Base-by-base conservation (phyloP, 2,888 invertebrate species). In the Brenthis daphne region DNA sequence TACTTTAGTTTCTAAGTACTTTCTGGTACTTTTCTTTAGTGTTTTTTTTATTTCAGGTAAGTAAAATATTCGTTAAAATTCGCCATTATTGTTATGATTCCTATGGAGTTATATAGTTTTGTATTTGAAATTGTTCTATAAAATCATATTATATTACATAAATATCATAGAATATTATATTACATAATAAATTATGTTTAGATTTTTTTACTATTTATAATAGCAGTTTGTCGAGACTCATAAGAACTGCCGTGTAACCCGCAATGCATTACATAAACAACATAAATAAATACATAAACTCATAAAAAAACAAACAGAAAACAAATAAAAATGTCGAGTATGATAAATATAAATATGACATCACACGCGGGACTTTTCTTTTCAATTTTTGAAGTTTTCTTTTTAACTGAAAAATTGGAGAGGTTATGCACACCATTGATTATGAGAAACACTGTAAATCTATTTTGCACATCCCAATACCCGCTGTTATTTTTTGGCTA, bases 191-290 rank as follows among this genome's bases (percentile, higher is more conserved):
- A 48, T 58, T 51, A 29, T 57, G 53, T 51, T 65, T 64, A 58
- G 65, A 56, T 57, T 65, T 14, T 47, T 65, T 56, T 50, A 24
- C 13, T 33, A 67, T 68, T 75, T 68, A 75, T 74, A 73, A 69
- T 73, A 67, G 68, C 68, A 71, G 67, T 68, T 55, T 73, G 60
- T 67, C 16, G 51, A 47, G 63, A 54, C 65, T 55, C 50, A 54
- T 48, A 77, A 73, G 71, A 80, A 83, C 89, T 90, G 89, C 90
- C 91, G 88, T 79, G 83, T 91, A 90, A 81, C 80, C 89, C 89
- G 82, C 90, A 89, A 90, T 86, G 91, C 83, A 79, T 80, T 87
- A 87, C 85, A 87, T 86, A 86, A 87, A 50, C 74, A 76, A 75
- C 64, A 75, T 72, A 78, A 75, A 70, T 54, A 51, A 53, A 11